Evolutionary conservation across 2,888 invertebrate species (phyloP), one percentile per base, ranked within the genome.

Genomic region (Nomada ferruginata): DNA sequence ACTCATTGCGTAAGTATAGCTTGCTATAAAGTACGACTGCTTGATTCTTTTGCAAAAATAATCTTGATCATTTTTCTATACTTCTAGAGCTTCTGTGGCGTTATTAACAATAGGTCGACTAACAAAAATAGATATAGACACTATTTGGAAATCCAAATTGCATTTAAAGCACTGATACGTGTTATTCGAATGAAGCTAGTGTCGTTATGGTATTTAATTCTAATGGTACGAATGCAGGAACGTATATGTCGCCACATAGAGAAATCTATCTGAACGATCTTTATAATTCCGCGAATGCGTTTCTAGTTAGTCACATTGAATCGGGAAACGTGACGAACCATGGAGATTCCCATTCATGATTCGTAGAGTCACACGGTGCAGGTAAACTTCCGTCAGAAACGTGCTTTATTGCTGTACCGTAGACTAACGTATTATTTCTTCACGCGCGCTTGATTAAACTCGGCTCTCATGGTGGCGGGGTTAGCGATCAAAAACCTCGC

Each of bases 401-500:
- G 59, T 50, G 44, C 23, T 75, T 82, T 68, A 75, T 75, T 64
- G 52, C n/a, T 63, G 76, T 13, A 63, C 18, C 29, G 44, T 50
- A 26, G 42, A 3, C 47, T 71, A 47, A 20, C 68, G 63, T 66
- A 61, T 82, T 75, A 82, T 83, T 83, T 81, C 60, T 74, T 68
- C 70, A 59, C 74, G 76, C 55, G 44, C 76, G 73, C 76, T 81
- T 81, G 76, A 83, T 81, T 81, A 77, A 76, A 82, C 82, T 52
- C 75, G 57, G n/a, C 47, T 61, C 44, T 52, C 5, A 52, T 52
- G 50, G 36, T 60, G 61, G 79, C 55, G 79, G 79, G 82, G 78
- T 15, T 60, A 10, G 85, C 81, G 84, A 79, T 84, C 84, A 85
- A 85, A 85, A 85, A 85, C 84, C 85, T 84, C 79, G 84, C 79